These are phyloP conservation scores for Pseudomyrmex cubaensis DNA, from an alignment of 1,140 invertebrate species.

Conservation along the genomic window DNA sequence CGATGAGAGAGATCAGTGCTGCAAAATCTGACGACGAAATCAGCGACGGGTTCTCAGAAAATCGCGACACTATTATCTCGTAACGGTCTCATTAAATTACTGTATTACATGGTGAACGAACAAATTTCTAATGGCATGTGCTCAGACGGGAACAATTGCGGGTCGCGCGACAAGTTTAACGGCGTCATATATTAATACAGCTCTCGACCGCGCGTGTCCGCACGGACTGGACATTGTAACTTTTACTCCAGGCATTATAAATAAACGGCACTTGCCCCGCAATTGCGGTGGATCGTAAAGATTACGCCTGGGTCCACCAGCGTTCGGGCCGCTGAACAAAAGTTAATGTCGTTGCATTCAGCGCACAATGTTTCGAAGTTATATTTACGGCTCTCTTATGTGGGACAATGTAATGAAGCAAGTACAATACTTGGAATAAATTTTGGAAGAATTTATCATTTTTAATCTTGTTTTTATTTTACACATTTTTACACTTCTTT, in stretches of 20 bases:
- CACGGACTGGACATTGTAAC: constrained; percentile 41
- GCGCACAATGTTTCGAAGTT: constrained; percentile 3
- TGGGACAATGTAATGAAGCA: not conserved
- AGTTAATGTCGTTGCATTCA: constrained; percentile 10
- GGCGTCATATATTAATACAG: constrained; percentile 54
- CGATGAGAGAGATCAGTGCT: too few species aligned
- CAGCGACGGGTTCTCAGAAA: not conserved
- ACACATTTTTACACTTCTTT: not conserved
- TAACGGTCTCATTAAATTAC: constrained; percentile 27
- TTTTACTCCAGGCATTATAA: constrained; percentile 49
- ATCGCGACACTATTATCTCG: constrained; percentile 10
- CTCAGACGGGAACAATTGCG: constrained; percentile 43
- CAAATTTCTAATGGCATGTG: constrained; percentile 45
- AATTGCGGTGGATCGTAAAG: constrained; percentile 51
- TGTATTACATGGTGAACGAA: constrained; percentile 20
- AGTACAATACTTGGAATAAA: constrained; percentile 2
- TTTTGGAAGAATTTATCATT: not conserved
- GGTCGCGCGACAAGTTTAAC: constrained; percentile 53
- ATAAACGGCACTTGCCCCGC: constrained; percentile 50
- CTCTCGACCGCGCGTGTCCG: constrained; percentile 3
- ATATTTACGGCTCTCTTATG: not conserved
- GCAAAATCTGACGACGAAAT: not conserved
- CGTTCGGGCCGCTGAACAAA: not conserved
- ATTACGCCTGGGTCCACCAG: constrained; percentile 2
- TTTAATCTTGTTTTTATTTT: not conserved